Percentiles rank a stretch among this genome's conserved stretches.
These are phyloP conservation scores for Ciconia boyciana DNA, from an alignment of 2,113 vertebrate species.

Conservation along the genomic window DNA sequence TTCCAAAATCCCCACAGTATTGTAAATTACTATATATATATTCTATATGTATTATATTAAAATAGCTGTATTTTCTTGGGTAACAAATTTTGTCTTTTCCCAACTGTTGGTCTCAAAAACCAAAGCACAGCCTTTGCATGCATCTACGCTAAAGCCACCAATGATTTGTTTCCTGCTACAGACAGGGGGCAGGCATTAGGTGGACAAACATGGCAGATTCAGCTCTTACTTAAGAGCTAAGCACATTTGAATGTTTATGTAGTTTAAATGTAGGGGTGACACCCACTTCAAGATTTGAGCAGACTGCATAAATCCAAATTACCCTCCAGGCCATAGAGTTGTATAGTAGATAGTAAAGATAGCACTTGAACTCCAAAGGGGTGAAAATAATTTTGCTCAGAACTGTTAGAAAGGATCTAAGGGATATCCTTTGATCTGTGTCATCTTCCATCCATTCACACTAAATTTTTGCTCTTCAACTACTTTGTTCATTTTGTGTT, in stretches of 20 bases:
- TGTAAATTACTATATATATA: not conserved
- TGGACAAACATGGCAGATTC: not conserved
- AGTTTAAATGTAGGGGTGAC: not conserved
- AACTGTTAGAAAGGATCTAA: not conserved
- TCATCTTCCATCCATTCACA: not conserved
- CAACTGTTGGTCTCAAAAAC: not conserved
- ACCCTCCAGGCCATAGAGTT: not conserved
- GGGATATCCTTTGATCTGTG: not conserved
- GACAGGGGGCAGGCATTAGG: not conserved
- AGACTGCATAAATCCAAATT: not conserved
- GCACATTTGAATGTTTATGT: not conserved
- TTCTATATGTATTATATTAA: not conserved
- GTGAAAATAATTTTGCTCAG: not conserved
- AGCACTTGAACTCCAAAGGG: not conserved
- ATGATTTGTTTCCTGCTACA: not conserved
- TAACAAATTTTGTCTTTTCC: not conserved
- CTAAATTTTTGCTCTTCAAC: not conserved
- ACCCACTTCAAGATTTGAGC: not conserved
- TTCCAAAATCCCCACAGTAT: not conserved
- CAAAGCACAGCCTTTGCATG: not conserved
- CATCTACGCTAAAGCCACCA: not conserved
- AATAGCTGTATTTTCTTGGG: not conserved
- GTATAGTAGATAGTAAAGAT: not conserved
- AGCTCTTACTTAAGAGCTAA: not conserved
- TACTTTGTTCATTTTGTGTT: not conserved